Percentiles rank a stretch among this genome's conserved stretches.
phyloP scores from a whole-genome alignment of 2,888 invertebrate genomes.

The Harpalus rufipes region DNA sequence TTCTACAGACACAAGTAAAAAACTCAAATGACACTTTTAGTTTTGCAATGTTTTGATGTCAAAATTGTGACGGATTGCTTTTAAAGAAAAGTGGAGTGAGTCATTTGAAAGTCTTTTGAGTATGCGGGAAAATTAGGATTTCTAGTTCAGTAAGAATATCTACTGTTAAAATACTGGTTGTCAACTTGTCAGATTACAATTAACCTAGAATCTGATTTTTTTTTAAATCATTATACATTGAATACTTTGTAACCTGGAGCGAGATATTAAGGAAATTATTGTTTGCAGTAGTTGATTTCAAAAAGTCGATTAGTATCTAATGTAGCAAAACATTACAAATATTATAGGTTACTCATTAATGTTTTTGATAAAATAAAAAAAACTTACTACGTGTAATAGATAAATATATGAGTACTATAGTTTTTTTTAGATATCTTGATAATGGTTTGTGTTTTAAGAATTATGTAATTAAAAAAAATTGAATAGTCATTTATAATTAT shows the following conservation, averaged over 20 bases:
- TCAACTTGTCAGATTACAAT: background rate
- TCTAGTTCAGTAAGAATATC: background rate
- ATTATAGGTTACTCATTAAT: too few species aligned
- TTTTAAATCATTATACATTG: too few species aligned
- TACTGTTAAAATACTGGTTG: background rate
- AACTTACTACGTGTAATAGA: too few species aligned
- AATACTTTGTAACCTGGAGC: background rate
- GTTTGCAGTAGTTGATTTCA: too few species aligned
- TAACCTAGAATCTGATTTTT: background rate
- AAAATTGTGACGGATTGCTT: background rate
- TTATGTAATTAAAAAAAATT: too few species aligned
- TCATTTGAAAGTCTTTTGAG: background rate
- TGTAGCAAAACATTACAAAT: too few species aligned
- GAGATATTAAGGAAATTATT: background rate
- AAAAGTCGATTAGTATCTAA: too few species aligned
- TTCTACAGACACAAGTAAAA: background rate
- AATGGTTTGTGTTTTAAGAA: too few species aligned
- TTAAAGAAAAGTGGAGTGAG: background rate
- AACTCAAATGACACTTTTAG: background rate
- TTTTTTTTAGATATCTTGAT: too few species aligned
- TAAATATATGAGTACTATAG: too few species aligned
- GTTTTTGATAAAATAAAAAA: too few species aligned
- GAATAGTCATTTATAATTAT: too few species aligned
- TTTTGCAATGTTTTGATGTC: slow-evolving; percentile 8
- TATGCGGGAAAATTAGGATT: background rate